These are phyloP conservation scores for Ferdinandea cuprea DNA, from an alignment of 2,888 invertebrate genomes.

Conservation along the genomic window DNA sequence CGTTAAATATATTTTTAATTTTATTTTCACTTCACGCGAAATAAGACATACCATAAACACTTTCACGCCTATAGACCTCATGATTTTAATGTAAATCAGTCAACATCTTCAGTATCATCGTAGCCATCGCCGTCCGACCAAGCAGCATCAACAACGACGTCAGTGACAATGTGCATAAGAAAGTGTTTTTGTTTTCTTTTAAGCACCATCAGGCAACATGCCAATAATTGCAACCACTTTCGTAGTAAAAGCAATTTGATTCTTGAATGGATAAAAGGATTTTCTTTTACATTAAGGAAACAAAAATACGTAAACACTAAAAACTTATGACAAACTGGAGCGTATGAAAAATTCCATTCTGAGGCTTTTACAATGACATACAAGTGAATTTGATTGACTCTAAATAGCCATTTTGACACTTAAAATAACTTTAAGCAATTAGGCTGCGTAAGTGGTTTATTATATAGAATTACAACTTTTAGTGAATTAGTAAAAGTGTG, in stretches of 20 bases:
- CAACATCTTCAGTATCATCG: constrained; percentile 28
- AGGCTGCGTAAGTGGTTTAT: too few species aligned
- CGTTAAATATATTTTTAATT: constrained; percentile 22
- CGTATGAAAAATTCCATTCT: constrained; percentile 40
- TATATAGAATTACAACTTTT: too few species aligned
- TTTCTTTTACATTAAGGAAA: constrained; percentile 24
- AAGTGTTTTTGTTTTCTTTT: constrained; percentile 20
- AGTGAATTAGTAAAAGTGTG: too few species aligned
- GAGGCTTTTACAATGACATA: background rate
- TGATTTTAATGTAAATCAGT: constrained; percentile 38
- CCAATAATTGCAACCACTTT: constrained; percentile 58
- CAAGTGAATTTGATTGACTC: background rate
- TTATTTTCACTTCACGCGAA: constrained; percentile 53
- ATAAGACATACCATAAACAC: constrained; percentile 31
- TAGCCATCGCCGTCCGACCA: background rate
- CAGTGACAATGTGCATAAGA: constrained; percentile 26
- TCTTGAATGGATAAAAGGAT: constrained; percentile 58
- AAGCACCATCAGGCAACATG: constrained; percentile 48
- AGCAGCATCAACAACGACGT: constrained; percentile 8
- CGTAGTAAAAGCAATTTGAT: constrained; percentile 62
- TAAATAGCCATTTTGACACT: background rate
- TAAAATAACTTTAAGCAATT: background rate
- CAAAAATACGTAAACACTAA: constrained; percentile 17
- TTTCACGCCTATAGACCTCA: constrained; percentile 41
- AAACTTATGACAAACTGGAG: constrained; percentile 38